Evolutionary conservation across 2,888 invertebrate genomes (phyloP), one percentile per base, ranked within the genome.

Genomic region (Lordiphosa andalusiaca): DNA sequence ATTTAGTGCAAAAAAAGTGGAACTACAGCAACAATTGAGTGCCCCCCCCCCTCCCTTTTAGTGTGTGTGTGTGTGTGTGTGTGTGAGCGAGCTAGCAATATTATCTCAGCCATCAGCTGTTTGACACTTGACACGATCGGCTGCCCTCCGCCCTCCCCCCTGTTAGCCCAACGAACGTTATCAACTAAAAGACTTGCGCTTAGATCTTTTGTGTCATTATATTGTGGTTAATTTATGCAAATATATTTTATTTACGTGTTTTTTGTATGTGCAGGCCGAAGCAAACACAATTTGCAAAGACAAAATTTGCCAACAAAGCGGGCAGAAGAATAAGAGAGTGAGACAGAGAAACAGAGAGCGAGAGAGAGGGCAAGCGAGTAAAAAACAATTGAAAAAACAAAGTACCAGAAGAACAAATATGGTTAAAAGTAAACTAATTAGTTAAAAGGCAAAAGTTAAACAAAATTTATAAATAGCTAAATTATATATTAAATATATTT

Each of bases 121-220:
- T 78, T 67, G 80, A 82, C 82, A 82, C 69, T 78, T 81, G 82
- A 78, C 82, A 84, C 78, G 78, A 78, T 78, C 78, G 57, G 54
- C 52, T 61, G 39, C 49, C 58, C 55, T 48, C 25, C 25, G 38
- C 13, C 7, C 42, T 38, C 37, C 35, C 41, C 40, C 19, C 6
- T n/a, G 23, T n/a, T 41, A n/a, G 1, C 0, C 7, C 4, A 3
- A 30, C 7, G 7, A 9, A 16, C 13, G 13, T 30, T 42, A 42
- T 44, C 42, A 30, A 33, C 48, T 52, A 53, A 71, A 53, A 36
- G 50, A 62, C 46, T 58, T 51, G 40, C 44, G 63, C 50, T 71
- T 69, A 60, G 53, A 62, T 59, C 63, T 67, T 55, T 70, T 7
- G 21, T 39, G 48, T 38, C 40, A 23, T 23, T 23, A 5, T 23